These are phyloP conservation scores for Arge pagana DNA, from an alignment of 2,888 invertebrate genomes.

Conservation along the genomic window DNA sequence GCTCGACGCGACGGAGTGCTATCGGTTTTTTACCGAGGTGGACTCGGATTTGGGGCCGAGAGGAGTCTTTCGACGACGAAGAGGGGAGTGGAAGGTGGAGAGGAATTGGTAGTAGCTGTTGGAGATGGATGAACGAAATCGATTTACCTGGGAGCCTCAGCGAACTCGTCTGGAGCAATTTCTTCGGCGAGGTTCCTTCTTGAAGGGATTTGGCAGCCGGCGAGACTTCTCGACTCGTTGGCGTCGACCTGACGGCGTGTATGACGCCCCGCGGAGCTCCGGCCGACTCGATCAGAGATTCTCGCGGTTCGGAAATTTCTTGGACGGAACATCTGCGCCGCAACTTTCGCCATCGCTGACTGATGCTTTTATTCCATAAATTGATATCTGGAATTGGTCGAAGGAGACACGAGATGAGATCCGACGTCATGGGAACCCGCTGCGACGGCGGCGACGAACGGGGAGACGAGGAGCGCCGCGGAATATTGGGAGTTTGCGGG, in stretches of 20 bases:
- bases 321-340: conserved; percentile 69
- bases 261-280: conserved; percentile 41
- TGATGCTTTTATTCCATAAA: conserved; percentile 73
- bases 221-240: conserved; percentile 52
- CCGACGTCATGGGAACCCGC: no score
- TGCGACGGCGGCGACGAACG: no score
- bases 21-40: no score
- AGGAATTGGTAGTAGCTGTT: no score
- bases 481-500: no score
- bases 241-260: conserved; percentile 49
- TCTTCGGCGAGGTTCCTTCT: conserved; percentile 47
- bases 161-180: conserved; percentile 55
- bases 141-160: conserved; percentile 58
- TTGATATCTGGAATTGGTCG: conserved; percentile 67
- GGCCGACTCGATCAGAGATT: conserved; percentile 60
- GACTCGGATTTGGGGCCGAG: no score
- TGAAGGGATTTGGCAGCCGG: conserved; percentile 50
- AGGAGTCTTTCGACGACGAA: no score
- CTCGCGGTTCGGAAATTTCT: conserved; percentile 61
- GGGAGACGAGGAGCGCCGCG: no score
- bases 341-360: conserved; percentile 75
- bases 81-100: no score
- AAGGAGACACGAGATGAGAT: no score
- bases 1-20: no score
- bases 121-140: no score